phyloP scores from a whole-genome alignment of 2,113 vertebrate genomes.

The Nyctibius bracteatus region DNA sequence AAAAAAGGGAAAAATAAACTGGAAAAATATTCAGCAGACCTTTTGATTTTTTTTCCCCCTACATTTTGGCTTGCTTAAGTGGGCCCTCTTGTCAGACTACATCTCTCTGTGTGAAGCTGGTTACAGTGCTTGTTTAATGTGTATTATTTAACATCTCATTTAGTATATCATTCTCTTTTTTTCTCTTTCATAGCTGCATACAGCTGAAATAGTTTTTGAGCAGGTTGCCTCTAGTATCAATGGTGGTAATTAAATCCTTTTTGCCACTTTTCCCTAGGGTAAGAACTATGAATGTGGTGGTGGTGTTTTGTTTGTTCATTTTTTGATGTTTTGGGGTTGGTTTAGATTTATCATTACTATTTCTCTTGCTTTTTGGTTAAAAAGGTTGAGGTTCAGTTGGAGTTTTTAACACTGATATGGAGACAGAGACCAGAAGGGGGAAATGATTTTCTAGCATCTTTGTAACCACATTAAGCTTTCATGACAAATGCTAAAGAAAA shows the following conservation, averaged over 20 bases:
- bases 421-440: not conserved
- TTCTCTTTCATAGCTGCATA: not conserved
- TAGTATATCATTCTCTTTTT: not conserved
- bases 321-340: not conserved
- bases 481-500: not conserved
- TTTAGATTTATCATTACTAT: not conserved
- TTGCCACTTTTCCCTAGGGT: not conserved
- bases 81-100: not conserved
- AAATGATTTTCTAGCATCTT: not conserved
- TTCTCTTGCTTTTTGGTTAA: not conserved
- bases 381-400: not conserved
- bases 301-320: not conserved
- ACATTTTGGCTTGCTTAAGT: not conserved
- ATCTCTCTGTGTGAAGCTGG: not conserved
- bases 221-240: not conserved
- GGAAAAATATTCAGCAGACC: not conserved
- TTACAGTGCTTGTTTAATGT: not conserved
- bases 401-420: not conserved
- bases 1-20: conserved; percentile 16
- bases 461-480: not conserved
- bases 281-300: not conserved
- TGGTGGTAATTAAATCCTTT: not conserved
- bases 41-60: not conserved
- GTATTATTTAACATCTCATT: not conserved
- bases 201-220: not conserved